Evolutionary conservation across 2,797 vertebrate species (phyloP).

Genomic region (Aulostomus chinensis): DNA sequence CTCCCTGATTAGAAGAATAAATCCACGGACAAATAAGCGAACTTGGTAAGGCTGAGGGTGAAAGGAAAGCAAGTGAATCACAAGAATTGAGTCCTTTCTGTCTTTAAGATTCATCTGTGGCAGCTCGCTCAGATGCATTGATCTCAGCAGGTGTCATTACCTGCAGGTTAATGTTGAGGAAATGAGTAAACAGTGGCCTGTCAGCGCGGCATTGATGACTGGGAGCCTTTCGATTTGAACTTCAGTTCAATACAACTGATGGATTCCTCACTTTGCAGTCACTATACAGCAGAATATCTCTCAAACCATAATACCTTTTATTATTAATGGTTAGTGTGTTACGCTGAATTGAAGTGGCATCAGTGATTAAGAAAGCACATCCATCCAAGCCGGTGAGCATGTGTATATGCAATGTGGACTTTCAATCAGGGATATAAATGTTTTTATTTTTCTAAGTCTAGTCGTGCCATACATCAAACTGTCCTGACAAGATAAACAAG

Average conservation of each 20-base stretch:
- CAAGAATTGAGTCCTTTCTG: conserved; percentile 33
- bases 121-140: conserved; percentile 32
- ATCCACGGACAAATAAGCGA: conserved; percentile 69
- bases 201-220: conserved; percentile 26
- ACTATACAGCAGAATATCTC: too few relatives aligned
- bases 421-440: too few relatives aligned
- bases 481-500: too few relatives aligned
- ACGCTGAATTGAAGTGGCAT: too few relatives aligned
- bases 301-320: too few relatives aligned
- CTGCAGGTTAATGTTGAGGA: conserved; percentile 52
- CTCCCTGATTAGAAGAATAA: conserved; percentile 46
- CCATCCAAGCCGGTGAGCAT: too few relatives aligned
- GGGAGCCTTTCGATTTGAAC: conserved; percentile 8
- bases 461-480: too few relatives aligned
- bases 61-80: conserved; percentile 39
- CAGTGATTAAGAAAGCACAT: too few relatives aligned
- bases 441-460: too few relatives aligned
- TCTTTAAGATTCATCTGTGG: conserved; percentile 38
- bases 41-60: conserved; percentile 39
- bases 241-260: conserved; percentile 42
- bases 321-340: too few relatives aligned
- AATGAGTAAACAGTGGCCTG: conserved; percentile 23
- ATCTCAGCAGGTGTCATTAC: conserved; percentile 48
- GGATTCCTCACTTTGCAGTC: too few relatives aligned
- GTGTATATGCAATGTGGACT: too few relatives aligned